These are phyloP conservation scores for Poeciliopsis infans DNA, from an alignment of 2,797 vertebrate genomes.

Conservation along the genomic window DNA sequence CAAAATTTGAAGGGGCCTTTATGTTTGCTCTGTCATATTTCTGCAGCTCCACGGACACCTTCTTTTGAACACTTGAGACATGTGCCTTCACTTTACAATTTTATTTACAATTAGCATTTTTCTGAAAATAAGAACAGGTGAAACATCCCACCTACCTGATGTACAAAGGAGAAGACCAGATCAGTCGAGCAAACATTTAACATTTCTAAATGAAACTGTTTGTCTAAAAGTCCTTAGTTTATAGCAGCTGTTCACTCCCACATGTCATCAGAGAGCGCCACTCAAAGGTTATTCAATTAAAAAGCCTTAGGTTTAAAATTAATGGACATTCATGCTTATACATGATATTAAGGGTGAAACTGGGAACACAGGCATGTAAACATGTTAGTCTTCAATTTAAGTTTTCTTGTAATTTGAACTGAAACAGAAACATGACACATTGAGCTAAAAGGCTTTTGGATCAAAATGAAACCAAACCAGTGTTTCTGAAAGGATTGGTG, in stretches of 20 bases:
- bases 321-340: neutral
- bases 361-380: neutral
- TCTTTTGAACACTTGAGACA: neutral
- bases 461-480: neutral
- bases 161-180: neutral
- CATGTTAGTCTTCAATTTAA: neutral
- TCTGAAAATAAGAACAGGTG: neutral
- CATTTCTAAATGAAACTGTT: neutral
- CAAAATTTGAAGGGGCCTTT: neutral
- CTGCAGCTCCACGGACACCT: neutral
- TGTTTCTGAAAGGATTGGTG: slow-evolving; percentile 32
- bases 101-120: neutral
- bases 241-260: neutral
- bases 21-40: neutral
- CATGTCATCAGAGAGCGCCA: neutral
- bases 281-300: neutral
- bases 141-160: neutral
- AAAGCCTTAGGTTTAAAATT: neutral
- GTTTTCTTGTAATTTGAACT: neutral
- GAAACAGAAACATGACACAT: neutral
- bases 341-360: neutral
- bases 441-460: neutral
- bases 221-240: neutral
- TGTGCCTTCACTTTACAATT: neutral
- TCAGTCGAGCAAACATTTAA: neutral